A percentile compares a stretch with the other conserved stretches of the same genome.
Conservation (phyloP, 2,113 vertebrate genomes). For the Nymphicus hollandicus region DNA sequence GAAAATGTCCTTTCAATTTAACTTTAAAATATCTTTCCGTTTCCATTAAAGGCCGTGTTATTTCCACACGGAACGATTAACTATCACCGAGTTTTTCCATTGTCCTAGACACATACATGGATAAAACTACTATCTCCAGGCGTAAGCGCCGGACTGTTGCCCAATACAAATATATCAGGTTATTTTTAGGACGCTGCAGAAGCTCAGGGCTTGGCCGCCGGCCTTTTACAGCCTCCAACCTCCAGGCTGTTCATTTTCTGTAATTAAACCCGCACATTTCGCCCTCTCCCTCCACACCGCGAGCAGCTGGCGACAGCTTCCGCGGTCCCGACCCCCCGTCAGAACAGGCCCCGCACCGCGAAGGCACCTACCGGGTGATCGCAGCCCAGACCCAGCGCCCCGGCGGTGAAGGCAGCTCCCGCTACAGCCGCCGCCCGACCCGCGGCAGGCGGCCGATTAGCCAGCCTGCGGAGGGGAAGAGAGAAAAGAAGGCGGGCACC, state of each 20-base stretch:
- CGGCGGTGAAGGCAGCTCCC: fast-evolving
- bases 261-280: not conserved
- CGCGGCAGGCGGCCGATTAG: not conserved
- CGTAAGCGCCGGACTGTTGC: too few relatives aligned
- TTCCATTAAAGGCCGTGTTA: not conserved
- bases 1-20: not conserved
- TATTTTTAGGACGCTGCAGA: not conserved
- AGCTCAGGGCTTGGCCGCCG: not conserved
- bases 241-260: not conserved
- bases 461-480: too few relatives aligned
- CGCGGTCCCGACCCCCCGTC: not conserved
- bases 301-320: not conserved
- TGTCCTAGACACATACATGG: fast-evolving
- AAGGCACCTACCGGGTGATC: not conserved
- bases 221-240: not conserved
- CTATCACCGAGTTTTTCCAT: not conserved
- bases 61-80: not conserved
- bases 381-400: not conserved
- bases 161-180: fast-evolving
- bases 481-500: not conserved
- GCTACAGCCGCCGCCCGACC: fast-evolving
- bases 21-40: not conserved
- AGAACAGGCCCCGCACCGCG: not conserved
- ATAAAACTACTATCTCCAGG: not conserved
- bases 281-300: not conserved